These are phyloP conservation scores for Tortrix viridana DNA, from an alignment of 2,888 invertebrate species.

Conservation along the genomic window DNA sequence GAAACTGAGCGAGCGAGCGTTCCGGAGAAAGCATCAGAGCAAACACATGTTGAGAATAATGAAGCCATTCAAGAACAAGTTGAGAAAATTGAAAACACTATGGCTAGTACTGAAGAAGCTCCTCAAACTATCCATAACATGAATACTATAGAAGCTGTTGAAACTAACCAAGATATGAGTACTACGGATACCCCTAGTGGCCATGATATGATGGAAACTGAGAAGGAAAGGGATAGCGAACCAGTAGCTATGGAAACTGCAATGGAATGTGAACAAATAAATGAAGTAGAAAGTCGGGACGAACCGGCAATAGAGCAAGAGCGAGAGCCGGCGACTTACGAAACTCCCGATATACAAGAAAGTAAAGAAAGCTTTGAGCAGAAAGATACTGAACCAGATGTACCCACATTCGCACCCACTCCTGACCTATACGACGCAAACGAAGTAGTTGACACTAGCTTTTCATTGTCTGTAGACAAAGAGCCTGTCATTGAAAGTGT, in stretches of 20 bases:
- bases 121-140: not conserved
- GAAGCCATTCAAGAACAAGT: not conserved
- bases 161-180: not conserved
- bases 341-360: not conserved
- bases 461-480: slow-evolving; percentile 45
- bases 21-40: not conserved
- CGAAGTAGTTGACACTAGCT: slow-evolving; percentile 65
- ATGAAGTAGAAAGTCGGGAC: slow-evolving; percentile 8
- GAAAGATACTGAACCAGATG: slow-evolving; percentile 32
- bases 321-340: not conserved
- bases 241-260: slow-evolving; percentile 18
- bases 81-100: slow-evolving; percentile 5
- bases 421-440: slow-evolving; percentile 61
- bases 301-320: slow-evolving; percentile 5
- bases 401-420: slow-evolving; percentile 20
- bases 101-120: not conserved
- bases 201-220: not conserved
- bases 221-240: slow-evolving; percentile 7
- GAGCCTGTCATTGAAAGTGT: slow-evolving; percentile 11
- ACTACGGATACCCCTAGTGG: too few species aligned
- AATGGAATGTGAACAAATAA: not conserved
- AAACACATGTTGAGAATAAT: not conserved
- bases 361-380: slow-evolving; percentile 2
- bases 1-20: too few species aligned
- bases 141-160: not conserved